Base-by-base conservation (phyloP, 2,113 vertebrate species). In the Fulmarus glacialis region DNA sequence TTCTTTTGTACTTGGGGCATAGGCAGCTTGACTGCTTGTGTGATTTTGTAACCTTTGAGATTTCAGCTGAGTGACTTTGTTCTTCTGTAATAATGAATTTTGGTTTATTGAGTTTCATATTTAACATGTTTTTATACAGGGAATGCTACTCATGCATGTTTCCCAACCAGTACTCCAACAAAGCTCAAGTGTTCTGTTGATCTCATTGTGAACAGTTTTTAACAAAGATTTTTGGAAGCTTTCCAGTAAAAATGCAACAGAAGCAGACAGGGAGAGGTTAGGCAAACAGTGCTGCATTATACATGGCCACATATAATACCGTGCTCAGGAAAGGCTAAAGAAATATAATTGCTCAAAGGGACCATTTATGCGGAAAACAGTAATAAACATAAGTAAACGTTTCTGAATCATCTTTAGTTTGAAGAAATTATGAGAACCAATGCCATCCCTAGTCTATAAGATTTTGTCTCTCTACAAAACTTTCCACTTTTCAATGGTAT, bases 241-340 rank as follows among this genome's bases (percentile, higher is more conserved):
- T 56, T 95, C 94, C 93, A 97, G 60, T 88, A 83, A 95, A 98
- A 98, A 95, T 97, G 75, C 74, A 96, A 56, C 91, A 90, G 94
- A 96, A 94, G 84, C 79, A 96, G 92, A 75, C 62, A 50, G 48
- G 56, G 86, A 87, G 88, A 96, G 72, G 66, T 87, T 91, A 80
- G 72, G 60, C 48, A 93, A 97, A 95, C 90, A 97, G 52, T 74
- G 55, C 79, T 80, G 22, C 70, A 71, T 97, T 95, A 95, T 92
- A 83, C 85, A 91, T 62, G 71, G 59, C 17, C 84, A 52, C 23
- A 48, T 87, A 24, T 36, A 94, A 55, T 23, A 27, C 17, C 24
- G 27, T 85, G 50, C 73, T 97, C 79, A 84, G 90, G 87, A 87
- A 92, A 77, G 52, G 16, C 67, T 83, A 30, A 86, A 90, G 91